Conservation (phyloP, 2,888 invertebrate genomes). For the Camptogramma bilineatum region DNA sequence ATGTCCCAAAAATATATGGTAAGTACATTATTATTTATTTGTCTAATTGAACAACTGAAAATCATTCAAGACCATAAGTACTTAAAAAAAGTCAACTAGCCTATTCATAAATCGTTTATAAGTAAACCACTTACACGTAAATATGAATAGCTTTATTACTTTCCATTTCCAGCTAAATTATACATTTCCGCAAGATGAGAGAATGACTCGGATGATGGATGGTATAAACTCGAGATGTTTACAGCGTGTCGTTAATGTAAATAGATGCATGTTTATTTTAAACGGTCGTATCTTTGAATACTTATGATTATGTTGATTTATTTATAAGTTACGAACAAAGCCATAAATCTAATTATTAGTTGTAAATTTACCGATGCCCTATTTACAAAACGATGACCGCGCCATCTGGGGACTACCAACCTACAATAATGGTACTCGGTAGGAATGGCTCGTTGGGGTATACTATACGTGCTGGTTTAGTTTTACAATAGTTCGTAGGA, state of each 20-base stretch:
- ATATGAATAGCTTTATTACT: slow-evolving; percentile 34
- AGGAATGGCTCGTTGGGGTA: background rate
- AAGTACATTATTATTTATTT: no score
- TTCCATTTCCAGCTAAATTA: slow-evolving; percentile 18
- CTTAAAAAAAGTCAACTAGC: no score
- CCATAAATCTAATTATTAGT: background rate
- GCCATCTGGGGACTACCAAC: background rate
- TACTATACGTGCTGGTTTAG: background rate
- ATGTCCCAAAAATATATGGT: no score
- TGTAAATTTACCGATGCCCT: background rate
- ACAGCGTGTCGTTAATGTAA: slow-evolving; percentile 13
- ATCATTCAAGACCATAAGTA: slow-evolving; percentile 9
- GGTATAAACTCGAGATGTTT: slow-evolving; percentile 30
- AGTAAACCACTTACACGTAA: slow-evolving; percentile 32
- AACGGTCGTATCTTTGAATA: slow-evolving; percentile 8
- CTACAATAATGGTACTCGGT: background rate
- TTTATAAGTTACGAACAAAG: background rate
- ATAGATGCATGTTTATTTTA: slow-evolving; percentile 16
- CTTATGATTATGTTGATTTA: slow-evolving; percentile 14
- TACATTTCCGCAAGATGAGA: slow-evolving; percentile 33
- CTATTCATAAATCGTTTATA: slow-evolving; percentile 33
- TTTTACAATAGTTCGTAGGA: background rate
- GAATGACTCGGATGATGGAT: slow-evolving; percentile 33
- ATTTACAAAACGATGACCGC: background rate
- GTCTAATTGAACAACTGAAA: no score